These are phyloP conservation scores for Clarias macrocephalus DNA, from an alignment of 2,113 vertebrate genomes.

Conservation along the genomic window DNA sequence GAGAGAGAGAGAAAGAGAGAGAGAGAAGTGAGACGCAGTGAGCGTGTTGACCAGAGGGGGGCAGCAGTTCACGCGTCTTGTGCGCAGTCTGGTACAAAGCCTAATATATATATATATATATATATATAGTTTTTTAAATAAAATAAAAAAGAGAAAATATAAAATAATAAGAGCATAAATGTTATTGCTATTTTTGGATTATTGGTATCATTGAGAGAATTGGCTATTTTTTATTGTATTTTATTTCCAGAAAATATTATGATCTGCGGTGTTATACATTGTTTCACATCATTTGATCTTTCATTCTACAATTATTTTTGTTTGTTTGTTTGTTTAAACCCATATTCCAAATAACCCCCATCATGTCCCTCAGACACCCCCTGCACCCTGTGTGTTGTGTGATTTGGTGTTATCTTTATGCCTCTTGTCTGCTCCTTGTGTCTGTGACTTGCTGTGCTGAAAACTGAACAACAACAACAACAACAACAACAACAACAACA, in stretches of 20 bases:
- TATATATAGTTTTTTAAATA: too few relatives aligned
- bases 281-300: not conserved
- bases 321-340: not conserved
- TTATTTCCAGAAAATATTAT: not conserved
- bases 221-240: not conserved
- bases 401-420: not conserved
- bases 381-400: not conserved
- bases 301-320: not conserved
- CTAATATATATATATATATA: not conserved
- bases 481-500: not conserved
- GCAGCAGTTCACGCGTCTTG: constrained; percentile 62
- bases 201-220: not conserved
- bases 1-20: too few relatives aligned
- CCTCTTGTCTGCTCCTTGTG: not conserved
- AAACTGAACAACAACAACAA: not conserved
- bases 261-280: not conserved
- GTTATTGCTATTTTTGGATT: not conserved
- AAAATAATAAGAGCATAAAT: not conserved
- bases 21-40: not conserved
- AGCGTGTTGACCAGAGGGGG: constrained; percentile 64
- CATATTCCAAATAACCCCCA: too few relatives aligned
- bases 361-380: too few relatives aligned
- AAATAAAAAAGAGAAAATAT: not conserved
- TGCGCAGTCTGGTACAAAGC: not conserved
- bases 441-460: not conserved